A percentile compares a stretch with the other conserved stretches of the same genome.
phyloP scores from a whole-genome alignment of 2,797 vertebrate species.

The Rhinichthys osculus region DNA sequence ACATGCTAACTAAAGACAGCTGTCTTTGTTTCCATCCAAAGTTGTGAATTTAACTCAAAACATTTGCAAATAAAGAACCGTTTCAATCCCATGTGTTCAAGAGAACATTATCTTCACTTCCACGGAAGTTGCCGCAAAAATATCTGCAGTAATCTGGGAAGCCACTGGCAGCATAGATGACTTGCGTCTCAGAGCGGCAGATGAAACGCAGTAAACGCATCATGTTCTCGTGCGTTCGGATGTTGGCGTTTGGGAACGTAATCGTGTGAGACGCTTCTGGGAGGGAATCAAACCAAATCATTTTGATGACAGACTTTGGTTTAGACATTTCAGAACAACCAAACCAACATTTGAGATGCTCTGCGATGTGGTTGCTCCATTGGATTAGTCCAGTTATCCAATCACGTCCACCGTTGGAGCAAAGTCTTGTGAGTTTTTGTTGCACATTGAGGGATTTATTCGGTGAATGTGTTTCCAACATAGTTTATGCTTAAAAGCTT shows the following conservation, averaged over 20 bases:
- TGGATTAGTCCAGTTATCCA: neutral
- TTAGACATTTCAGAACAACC: neutral
- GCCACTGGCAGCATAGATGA: neutral
- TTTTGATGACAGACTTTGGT: neutral
- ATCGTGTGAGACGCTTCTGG: neutral
- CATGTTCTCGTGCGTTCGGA: too few species aligned
- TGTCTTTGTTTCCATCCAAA: neutral
- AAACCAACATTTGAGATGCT: neutral
- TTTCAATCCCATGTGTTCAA: neutral
- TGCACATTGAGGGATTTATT: neutral
- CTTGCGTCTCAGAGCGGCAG: neutral
- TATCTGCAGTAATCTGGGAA: neutral
- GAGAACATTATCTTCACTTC: neutral
- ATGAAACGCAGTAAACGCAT: neutral
- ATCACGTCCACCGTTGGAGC: neutral
- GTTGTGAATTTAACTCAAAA: neutral
- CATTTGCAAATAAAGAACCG: neutral
- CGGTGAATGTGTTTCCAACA: neutral
- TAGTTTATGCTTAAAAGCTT: neutral
- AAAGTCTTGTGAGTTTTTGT: neutral
- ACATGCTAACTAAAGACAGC: neutral
- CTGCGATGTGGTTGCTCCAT: neutral
- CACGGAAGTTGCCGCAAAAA: neutral
- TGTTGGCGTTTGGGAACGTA: neutral
- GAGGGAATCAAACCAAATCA: neutral